Conservation (phyloP, 2,113 vertebrate genomes). For the Prochilodus magdalenae region DNA sequence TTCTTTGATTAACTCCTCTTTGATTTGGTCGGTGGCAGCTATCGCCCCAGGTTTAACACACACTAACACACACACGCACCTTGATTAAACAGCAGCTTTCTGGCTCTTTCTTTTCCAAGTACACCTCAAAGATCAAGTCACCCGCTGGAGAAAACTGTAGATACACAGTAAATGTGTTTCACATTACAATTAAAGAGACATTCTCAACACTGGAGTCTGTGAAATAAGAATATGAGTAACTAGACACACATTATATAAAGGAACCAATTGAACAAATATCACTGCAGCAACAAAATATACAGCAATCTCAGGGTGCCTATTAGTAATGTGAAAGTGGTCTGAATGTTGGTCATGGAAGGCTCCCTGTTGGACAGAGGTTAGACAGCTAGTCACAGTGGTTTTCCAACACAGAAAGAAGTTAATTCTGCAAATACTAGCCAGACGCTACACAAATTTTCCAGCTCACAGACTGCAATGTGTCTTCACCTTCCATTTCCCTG, state of each 20-base stretch:
- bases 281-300: background rate
- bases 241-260: background rate
- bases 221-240: background rate
- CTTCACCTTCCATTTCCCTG: too few relatives aligned
- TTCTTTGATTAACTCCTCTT: slow-evolving; percentile 73
- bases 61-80: slow-evolving; percentile 63
- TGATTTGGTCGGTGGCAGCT: slow-evolving; percentile 67
- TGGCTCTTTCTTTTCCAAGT: slow-evolving; percentile 87
- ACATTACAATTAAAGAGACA: background rate
- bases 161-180: slow-evolving; percentile 5
- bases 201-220: background rate
- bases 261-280: too few relatives aligned
- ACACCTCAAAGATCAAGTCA: slow-evolving; percentile 96
- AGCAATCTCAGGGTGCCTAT: background rate
- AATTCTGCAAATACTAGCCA: too few relatives aligned
- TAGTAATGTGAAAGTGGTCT: too few relatives aligned
- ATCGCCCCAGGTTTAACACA: slow-evolving; percentile 68
- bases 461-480: too few relatives aligned
- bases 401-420: too few relatives aligned
- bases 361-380: too few relatives aligned
- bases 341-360: too few relatives aligned
- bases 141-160: slow-evolving; percentile 91
- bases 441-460: too few relatives aligned
- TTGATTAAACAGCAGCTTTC: slow-evolving; percentile 93
- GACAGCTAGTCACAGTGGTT: too few relatives aligned